Conservation (phyloP, 2,113 vertebrate species). For the Ciconia maguari region DNA sequence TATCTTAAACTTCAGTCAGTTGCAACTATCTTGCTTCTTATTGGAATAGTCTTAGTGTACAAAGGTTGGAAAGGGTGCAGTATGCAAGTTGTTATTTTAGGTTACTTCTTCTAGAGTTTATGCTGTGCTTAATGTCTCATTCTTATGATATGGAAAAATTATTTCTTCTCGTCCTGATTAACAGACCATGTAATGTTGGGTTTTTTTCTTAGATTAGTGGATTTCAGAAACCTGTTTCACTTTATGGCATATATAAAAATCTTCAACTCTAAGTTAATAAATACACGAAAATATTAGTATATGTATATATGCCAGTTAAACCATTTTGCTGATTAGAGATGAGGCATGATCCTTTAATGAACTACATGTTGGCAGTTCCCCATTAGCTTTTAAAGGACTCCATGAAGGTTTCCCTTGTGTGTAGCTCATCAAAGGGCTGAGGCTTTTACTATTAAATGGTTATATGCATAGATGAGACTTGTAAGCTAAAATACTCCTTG, state of each 20-base stretch:
- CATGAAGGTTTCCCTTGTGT: background rate
- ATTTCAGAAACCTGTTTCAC: background rate
- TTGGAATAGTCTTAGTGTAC: background rate
- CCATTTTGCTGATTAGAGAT: slow-evolving; percentile 28
- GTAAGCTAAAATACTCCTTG: background rate
- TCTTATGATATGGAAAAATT: background rate
- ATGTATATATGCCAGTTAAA: background rate
- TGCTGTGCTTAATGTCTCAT: background rate
- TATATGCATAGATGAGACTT: background rate
- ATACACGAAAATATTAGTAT: background rate
- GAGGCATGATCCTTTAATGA: background rate
- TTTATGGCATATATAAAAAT: background rate
- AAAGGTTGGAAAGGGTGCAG: background rate
- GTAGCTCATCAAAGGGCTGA: background rate
- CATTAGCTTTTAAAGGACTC: background rate
- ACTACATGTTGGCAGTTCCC: background rate
- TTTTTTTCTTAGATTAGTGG: background rate
- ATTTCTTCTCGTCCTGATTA: background rate
- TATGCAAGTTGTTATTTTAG: background rate
- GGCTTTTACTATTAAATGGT: background rate
- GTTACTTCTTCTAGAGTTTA: background rate
- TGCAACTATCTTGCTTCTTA: background rate
- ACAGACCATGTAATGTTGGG: background rate
- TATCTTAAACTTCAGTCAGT: background rate
- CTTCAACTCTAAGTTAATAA: background rate